These are phyloP conservation scores for Amblyopsis hoosieri DNA, from an alignment of 2,797 vertebrate species.

Conservation along the genomic window DNA sequence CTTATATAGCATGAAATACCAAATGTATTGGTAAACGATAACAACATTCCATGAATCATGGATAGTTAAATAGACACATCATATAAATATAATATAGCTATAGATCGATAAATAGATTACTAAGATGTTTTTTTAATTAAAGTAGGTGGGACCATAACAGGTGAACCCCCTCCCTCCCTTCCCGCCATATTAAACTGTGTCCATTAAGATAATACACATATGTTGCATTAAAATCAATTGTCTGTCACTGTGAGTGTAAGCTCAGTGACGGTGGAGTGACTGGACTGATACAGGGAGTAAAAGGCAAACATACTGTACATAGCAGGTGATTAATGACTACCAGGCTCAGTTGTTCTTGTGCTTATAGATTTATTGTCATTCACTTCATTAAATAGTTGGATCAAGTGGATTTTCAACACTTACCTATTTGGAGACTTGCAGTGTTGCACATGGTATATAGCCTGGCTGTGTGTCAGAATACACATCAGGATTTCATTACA, in stretches of 20 bases:
- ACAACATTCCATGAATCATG: too few relatives aligned
- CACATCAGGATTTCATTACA: too few relatives aligned
- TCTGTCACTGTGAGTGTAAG: slow-evolving; percentile 19
- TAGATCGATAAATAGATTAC: too few relatives aligned
- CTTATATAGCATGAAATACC: not conserved
- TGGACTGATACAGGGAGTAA: slow-evolving; percentile 47
- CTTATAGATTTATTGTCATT: slow-evolving; percentile 73
- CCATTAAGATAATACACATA: too few relatives aligned
- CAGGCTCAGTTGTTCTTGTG: slow-evolving; percentile 60
- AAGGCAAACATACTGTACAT: slow-evolving; percentile 35
- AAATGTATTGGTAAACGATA: not conserved
- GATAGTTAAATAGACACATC: too few relatives aligned
- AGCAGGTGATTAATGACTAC: slow-evolving; percentile 69
- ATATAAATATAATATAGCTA: too few relatives aligned
- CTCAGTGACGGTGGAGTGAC: slow-evolving; percentile 23
- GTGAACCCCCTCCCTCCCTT: not conserved
- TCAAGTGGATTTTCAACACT: slow-evolving; percentile 50
- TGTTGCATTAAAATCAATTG: slow-evolving; percentile 22
- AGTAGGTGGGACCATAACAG: not conserved
- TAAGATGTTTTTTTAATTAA: too few relatives aligned
- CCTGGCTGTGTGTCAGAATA: slow-evolving; percentile 6
- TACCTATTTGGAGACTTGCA: slow-evolving; percentile 38
- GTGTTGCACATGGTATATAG: not conserved
- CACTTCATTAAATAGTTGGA: slow-evolving; percentile 71
- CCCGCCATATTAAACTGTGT: not conserved